Base-by-base conservation (phyloP, 1,140 invertebrate genomes). In the Phthorimaea operculella region DNA sequence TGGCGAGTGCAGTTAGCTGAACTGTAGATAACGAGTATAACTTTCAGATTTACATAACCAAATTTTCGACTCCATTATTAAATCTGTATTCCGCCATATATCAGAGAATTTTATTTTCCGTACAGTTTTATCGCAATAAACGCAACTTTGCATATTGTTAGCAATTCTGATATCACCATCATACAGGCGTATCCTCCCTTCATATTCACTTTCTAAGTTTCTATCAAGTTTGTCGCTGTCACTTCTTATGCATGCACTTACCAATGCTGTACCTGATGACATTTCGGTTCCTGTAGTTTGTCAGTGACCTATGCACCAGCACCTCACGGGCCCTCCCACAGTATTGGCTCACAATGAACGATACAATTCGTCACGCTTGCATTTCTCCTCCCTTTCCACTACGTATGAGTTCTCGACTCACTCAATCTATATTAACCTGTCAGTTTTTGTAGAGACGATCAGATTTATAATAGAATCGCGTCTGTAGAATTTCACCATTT, bases 371-470 rank as follows among this genome's bases (percentile, higher is more conserved):
- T 75, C 76, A 68, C 72, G 72, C 66, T 62, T 66, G 67, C 70
- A 65, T 72, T 75, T 74, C 69, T 67, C 67, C 64, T 73, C 68
- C 68, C 67, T 72, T 72, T 71, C 66, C 64, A 67, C 68, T 68
- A 67, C 71, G 65, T 64, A 67, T 64, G 51, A 58, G 70, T 70
- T 67, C 64, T 68, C 65, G 51, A 59, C 58, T 51, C 63, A 60
- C 60, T 75, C 66, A 75, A 73, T 69, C 66, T 72, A 67, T 74
- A 72, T 76, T 71, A 73, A 76, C 62, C 68, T 74, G 74, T 79
- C 76, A 64, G 60, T 66, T 62, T 68, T 70, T 68, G 60, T 58
- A 54, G 52, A 54, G 58, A 44, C 34, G 63, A 62, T 58, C 61
- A 59, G 64, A 63, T 66, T 67, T 59, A 63, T 72, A 72, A 72